Percentiles rank a stretch among this genome's conserved stretches.
Conservation (phyloP, 2,797 vertebrate genomes). For the Oreortyx pictus region DNA sequence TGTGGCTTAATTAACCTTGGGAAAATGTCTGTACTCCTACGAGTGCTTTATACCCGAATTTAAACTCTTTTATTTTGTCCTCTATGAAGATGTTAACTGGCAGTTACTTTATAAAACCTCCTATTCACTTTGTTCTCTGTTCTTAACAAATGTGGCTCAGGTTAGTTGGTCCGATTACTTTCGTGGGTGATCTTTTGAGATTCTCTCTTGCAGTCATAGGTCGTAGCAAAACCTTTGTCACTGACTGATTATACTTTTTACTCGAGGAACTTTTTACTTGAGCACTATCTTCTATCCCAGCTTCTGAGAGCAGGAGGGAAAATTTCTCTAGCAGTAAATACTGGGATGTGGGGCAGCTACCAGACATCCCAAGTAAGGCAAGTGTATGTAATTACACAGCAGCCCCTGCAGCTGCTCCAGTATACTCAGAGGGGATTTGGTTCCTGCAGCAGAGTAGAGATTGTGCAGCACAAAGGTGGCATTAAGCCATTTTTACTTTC, state of each 20-base stretch:
- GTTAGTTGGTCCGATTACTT: neutral
- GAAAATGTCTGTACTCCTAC: neutral
- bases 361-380: neutral
- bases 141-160: neutral
- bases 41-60: neutral
- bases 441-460: neutral
- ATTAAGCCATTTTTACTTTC: slow-evolving; percentile 34
- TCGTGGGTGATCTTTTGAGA: neutral
- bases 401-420: neutral
- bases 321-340: neutral
- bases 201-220: neutral
- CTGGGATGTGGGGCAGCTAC: neutral
- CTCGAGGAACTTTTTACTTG: neutral
- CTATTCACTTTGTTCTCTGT: neutral
- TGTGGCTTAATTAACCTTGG: neutral
- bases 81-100: neutral
- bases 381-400: neutral
- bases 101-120: neutral
- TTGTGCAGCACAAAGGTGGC: slow-evolving; percentile 25
- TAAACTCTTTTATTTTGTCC: neutral
- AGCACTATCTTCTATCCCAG: neutral
- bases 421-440: neutral
- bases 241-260: neutral
- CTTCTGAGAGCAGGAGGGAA: neutral
- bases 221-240: neutral